These are phyloP conservation scores for Condylura cristata DNA, from an alignment of 2,113 vertebrate genomes.

Conservation along the genomic window DNA sequence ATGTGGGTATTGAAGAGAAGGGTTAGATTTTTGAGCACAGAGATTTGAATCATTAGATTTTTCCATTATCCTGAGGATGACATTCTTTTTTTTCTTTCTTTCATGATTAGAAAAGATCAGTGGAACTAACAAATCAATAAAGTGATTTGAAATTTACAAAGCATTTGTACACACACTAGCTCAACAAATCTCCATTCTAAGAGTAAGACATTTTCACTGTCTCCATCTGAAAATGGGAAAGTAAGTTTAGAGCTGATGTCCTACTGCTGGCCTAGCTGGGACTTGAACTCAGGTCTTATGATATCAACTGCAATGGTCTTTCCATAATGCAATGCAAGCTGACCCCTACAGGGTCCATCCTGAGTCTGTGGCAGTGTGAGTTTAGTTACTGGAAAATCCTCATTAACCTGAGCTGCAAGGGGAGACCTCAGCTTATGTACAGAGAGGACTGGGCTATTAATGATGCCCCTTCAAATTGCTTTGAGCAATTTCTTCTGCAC, in stretches of 20 bases:
- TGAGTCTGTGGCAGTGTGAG: neutral
- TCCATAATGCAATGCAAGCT: neutral
- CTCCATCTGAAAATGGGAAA: neutral
- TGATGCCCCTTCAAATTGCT: slow-evolving; percentile 19
- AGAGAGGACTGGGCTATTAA: neutral
- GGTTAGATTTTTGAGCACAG: neutral
- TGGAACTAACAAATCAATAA: too few relatives aligned
- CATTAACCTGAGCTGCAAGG: slow-evolving; percentile 19
- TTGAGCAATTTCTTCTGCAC: neutral
- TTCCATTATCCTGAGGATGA: neutral
- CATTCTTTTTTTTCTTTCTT: neutral
- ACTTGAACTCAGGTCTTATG: neutral
- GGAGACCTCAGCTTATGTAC: neutral
- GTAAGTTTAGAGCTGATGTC: neutral
- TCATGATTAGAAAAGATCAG: too few relatives aligned
- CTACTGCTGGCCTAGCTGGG: neutral
- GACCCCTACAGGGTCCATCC: neutral
- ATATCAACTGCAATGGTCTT: neutral
- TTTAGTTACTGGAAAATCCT: slow-evolving; percentile 45
- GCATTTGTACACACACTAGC: too few relatives aligned
- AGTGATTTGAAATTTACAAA: too few relatives aligned
- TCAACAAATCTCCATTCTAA: too few relatives aligned
- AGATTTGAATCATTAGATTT: neutral
- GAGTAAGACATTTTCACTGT: neutral
- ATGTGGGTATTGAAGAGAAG: neutral